These are phyloP conservation scores for Papilio glaucus DNA, from an alignment of 1,140 invertebrate genomes.

Conservation along the genomic window DNA sequence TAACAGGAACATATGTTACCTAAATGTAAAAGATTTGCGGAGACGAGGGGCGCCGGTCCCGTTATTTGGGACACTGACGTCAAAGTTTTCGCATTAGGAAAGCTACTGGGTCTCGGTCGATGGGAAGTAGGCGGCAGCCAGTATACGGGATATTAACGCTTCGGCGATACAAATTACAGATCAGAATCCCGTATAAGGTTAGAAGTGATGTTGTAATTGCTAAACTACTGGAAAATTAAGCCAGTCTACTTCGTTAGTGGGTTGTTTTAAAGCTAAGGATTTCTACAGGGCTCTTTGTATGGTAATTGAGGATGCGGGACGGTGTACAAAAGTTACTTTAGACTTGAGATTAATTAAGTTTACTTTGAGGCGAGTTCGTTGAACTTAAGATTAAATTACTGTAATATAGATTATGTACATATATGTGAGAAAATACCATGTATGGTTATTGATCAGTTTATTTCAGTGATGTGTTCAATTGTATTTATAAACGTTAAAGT, in stretches of 20 bases:
- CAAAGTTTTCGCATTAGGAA: slow-evolving; percentile 71
- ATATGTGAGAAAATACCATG: neutral
- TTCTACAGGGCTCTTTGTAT: slow-evolving; percentile 32
- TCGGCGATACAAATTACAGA: slow-evolving; percentile 44
- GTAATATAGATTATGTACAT: too few relatives aligned
- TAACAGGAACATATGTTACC: slow-evolving; percentile 49
- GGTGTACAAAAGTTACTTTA: slow-evolving; percentile 4
- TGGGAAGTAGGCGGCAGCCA: slow-evolving; percentile 40
- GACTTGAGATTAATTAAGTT: slow-evolving; percentile 22
- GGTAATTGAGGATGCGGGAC: slow-evolving; percentile 17
- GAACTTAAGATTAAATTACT: neutral
- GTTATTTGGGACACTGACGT: slow-evolving; percentile 65
- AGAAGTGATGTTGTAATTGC: slow-evolving; percentile 48
- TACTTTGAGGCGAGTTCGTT: neutral
- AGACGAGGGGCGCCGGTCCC: slow-evolving; percentile 32
- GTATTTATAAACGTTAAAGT: too few relatives aligned
- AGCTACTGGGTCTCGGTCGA: slow-evolving; percentile 69
- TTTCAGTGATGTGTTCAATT: too few relatives aligned
- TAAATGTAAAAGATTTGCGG: slow-evolving; percentile 42
- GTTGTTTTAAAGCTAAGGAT: slow-evolving; percentile 32
- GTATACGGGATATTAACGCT: slow-evolving; percentile 49
- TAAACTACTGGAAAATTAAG: slow-evolving; percentile 51
- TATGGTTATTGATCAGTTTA: too few relatives aligned
- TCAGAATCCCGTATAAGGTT: slow-evolving; percentile 43
- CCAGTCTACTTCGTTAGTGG: slow-evolving; percentile 40